These are phyloP conservation scores for Selene dorsalis DNA, from an alignment of 2,797 vertebrate genomes.

Conservation along the genomic window DNA sequence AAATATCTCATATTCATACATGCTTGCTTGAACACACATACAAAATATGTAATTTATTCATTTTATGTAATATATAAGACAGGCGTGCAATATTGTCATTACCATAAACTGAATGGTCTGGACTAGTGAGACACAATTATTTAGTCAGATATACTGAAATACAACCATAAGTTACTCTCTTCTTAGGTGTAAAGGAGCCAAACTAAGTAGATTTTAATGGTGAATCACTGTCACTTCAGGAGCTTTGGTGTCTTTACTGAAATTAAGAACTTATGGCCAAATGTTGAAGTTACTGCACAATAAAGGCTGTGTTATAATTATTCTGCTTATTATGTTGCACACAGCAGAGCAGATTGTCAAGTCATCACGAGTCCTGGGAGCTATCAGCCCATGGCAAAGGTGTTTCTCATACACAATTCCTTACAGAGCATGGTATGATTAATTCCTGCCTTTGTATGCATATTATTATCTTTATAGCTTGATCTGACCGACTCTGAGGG, in stretches of 20 bases:
- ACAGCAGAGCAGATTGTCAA: neutral
- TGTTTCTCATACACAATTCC: neutral
- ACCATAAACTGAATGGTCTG: neutral
- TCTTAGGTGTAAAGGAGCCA: too few species aligned
- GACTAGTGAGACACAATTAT: neutral
- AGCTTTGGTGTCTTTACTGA: neutral
- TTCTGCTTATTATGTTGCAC: neutral
- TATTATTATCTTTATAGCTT: constrained; percentile 1
- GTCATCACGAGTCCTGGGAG: neutral
- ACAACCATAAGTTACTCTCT: neutral
- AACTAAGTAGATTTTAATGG: too few species aligned
- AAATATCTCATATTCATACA: neutral
- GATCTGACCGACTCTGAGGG: neutral
- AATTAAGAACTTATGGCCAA: neutral
- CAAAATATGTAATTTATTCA: constrained; percentile 5
- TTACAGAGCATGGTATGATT: neutral
- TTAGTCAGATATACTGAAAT: constrained; percentile 8
- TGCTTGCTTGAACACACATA: neutral
- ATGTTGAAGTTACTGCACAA: neutral
- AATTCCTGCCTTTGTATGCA: neutral
- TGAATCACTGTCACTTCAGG: too few species aligned
- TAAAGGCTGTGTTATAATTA: neutral
- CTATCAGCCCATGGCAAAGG: neutral
- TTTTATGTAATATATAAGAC: neutral
- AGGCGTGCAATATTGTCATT: too few species aligned